Base-by-base conservation (phyloP, 2,797 vertebrate species). In the Scolopax rusticola region DNA sequence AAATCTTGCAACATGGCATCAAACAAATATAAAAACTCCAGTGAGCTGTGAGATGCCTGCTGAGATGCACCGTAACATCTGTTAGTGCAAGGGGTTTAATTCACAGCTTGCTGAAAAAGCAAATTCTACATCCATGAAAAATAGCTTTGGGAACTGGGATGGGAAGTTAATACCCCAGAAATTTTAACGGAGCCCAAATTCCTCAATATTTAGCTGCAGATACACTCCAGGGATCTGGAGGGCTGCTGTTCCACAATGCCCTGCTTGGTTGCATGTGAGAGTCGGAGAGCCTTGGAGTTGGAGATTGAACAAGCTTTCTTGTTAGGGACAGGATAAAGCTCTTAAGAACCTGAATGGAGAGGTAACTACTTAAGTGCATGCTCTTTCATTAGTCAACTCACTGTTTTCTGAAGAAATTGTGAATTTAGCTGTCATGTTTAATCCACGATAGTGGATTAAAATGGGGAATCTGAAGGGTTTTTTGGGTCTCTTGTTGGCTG, bases 41-140 rank as follows among this genome's bases (percentile, higher is more conserved):
- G 43, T 48, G 78, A 83, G 79, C 54, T 70, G 18, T 78, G 77
- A 84, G 41, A 25, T 64, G 38, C 65, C 84, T 76, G n/a, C 77
- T 82, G 92, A 84, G 74, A 81, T 53, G 23, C 65, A 23, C 9
- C 47, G 21, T 41, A 90, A 59, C 74, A 90, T 92, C 84, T 93
- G 70, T 51, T 91, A 79, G 33, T 51, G 32, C 40, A 63, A 43
- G 20, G 33, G 61, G n/a, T 54, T 54, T 87, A 47, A 41, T 60
- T 95, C 48, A 69, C n/a, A 63, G 10, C 30, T 92, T 82, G 61
- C 75, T 82, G 87, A 92, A 87, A 93, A 90, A 81, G 63, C 38
- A 76, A 65, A 84, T 71, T 87, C 63, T 75, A 36, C 57, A 53
- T 41, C 41, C 24, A 3, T 90, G 86, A 65, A 93, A 93, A 90